Evolutionary conservation across 2,113 vertebrate genomes (phyloP).

Genomic region (Piaya cayana): DNA sequence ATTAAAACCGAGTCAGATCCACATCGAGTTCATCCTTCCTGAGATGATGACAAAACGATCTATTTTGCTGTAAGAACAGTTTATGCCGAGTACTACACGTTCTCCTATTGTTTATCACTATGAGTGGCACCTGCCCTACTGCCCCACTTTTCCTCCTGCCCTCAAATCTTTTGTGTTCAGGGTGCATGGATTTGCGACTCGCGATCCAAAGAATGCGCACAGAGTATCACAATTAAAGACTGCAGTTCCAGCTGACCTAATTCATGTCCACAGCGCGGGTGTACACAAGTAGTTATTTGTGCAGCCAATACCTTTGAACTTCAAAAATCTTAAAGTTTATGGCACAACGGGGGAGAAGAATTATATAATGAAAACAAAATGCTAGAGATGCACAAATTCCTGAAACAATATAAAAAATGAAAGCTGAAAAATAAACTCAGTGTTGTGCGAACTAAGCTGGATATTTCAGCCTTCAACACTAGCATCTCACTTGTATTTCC

Average conservation of each 20-base stretch:
- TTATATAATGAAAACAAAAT: not conserved
- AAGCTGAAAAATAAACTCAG: slow-evolving; percentile 1
- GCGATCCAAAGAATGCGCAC: not conserved
- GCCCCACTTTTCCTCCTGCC: slow-evolving; percentile 41
- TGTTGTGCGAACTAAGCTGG: not conserved
- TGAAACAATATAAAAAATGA: slow-evolving; percentile 19
- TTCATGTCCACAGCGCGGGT: not conserved
- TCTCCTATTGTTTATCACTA: slow-evolving; percentile 32
- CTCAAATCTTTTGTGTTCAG: not conserved
- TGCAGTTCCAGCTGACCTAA: slow-evolving; percentile 47
- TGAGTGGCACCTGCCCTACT: slow-evolving; percentile 49
- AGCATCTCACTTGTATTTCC: not conserved
- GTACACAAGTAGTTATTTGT: not conserved
- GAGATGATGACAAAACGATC: not conserved
- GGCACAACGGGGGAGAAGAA: not conserved
- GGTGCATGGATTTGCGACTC: slow-evolving; percentile 10
- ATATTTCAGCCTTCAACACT: slow-evolving; percentile 20
- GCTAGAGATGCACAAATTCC: not conserved
- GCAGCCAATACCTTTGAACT: not conserved
- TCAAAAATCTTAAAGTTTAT: not conserved
- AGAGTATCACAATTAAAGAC: slow-evolving; percentile 29
- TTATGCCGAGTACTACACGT: not conserved
- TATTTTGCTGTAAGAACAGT: not conserved
- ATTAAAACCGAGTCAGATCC: not conserved
- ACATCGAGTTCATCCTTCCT: not conserved